phyloP scores from a whole-genome alignment of 2,113 vertebrate species.

The Lepus europaeus region DNA sequence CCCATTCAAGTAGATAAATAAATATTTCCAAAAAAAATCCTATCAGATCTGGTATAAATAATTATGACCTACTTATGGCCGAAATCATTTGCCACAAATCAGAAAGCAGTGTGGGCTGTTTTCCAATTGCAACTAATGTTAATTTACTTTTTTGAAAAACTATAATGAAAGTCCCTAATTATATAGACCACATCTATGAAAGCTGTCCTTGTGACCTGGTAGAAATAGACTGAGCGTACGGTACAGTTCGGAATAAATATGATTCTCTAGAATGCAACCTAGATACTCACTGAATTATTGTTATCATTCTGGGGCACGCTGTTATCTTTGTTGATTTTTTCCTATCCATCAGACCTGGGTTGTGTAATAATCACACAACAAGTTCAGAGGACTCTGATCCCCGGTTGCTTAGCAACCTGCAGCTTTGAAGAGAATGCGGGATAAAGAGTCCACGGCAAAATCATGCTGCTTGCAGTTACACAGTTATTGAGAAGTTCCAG shows the following conservation, averaged over 20 bases:
- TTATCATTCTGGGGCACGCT: slow-evolving; percentile 45
- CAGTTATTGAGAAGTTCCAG: neutral
- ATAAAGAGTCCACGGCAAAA: slow-evolving; percentile 65
- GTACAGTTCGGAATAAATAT: slow-evolving; percentile 49
- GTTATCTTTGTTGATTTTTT: slow-evolving; percentile 30
- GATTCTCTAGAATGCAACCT: slow-evolving; percentile 55
- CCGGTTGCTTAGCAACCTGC: slow-evolving; percentile 75
- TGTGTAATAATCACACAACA: slow-evolving; percentile 51
- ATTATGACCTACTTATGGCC: slow-evolving; percentile 56
- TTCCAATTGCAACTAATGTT: slow-evolving; percentile 74
- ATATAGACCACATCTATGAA: slow-evolving; percentile 73
- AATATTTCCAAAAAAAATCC: no score
- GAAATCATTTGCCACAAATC: slow-evolving; percentile 41
- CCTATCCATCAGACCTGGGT: neutral
- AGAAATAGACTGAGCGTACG: slow-evolving; percentile 40
- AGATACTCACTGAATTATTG: slow-evolving; percentile 56
- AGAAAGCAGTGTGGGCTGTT: slow-evolving; percentile 17
- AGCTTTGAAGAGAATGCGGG: slow-evolving; percentile 70
- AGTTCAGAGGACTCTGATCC: slow-evolving; percentile 74
- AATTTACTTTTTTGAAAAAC: slow-evolving; percentile 71
- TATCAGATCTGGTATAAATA: neutral
- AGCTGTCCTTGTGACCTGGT: slow-evolving; percentile 58
- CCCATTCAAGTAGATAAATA: no score
- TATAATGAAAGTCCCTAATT: slow-evolving; percentile 70
- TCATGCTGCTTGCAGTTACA: neutral